Evolutionary conservation across 2,113 vertebrate genomes (phyloP).

Genomic region (Cyprinodon brontotheroides): DNA sequence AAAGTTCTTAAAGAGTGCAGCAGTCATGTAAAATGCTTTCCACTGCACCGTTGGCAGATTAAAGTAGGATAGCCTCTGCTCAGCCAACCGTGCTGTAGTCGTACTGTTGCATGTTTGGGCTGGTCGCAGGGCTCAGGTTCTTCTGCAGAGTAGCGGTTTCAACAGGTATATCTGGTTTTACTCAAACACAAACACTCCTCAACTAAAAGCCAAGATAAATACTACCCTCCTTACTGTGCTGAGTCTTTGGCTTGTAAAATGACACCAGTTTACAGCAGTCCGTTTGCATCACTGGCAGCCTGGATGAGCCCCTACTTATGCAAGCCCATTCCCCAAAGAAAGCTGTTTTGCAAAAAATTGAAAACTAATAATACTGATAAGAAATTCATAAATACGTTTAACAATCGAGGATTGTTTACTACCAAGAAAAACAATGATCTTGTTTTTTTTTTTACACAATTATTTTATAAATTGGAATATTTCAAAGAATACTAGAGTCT

Average conservation of each 20-base stretch:
- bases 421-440: no score
- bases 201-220: conserved; percentile 18
- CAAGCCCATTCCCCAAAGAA: background rate
- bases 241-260: background rate
- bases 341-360: background rate
- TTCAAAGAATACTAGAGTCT: no score
- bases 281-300: background rate
- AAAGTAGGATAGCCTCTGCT: background rate
- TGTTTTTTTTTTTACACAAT: no score
- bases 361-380: background rate
- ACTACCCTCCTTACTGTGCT: background rate
- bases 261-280: background rate
- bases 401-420: no score
- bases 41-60: no score
- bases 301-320: no score
- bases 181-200: conserved; percentile 5
- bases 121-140: conserved; percentile 20
- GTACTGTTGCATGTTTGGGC: conserved; percentile 39
- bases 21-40: background rate
- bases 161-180: conserved; percentile 55
- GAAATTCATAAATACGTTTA: background rate
- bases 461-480: no score
- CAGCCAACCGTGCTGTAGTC: background rate
- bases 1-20: background rate
- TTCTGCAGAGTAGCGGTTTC: conserved; percentile 16